phyloP scores from a whole-genome alignment of 2,113 vertebrate species.

The Perca fluviatilis region DNA sequence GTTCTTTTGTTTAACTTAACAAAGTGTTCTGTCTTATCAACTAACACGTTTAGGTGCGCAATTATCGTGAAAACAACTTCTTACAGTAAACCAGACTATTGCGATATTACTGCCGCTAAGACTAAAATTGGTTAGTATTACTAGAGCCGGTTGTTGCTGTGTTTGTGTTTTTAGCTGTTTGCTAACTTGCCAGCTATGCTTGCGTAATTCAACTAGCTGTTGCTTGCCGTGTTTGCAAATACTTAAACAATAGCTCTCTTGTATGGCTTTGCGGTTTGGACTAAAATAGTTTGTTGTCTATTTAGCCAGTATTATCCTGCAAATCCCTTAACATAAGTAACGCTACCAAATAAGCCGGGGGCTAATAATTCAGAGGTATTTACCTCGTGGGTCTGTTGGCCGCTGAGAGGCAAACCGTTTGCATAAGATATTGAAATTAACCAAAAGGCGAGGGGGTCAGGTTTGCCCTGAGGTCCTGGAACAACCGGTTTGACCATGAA shows the following conservation, averaged over 20 bases:
- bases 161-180: slow-evolving; percentile 69
- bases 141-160: slow-evolving; percentile 13
- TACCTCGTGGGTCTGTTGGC: not conserved
- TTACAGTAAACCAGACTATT: fast-evolving
- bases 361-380: slow-evolving; percentile 37
- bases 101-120: fast-evolving
- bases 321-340: slow-evolving; percentile 9
- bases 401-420: not conserved
- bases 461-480: slow-evolving; percentile 28
- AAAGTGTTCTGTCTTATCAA: not conserved
- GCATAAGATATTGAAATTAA: not conserved
- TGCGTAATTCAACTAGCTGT: slow-evolving; percentile 47
- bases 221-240: not conserved
- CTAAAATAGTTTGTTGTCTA: slow-evolving; percentile 13
- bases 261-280: slow-evolving; percentile 22
- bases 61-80: fast-evolving
- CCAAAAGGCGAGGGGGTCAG: slow-evolving; percentile 50
- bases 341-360: not conserved
- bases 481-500: slow-evolving; percentile 59
- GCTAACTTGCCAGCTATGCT: slow-evolving; percentile 52
- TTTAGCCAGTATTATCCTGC: not conserved
- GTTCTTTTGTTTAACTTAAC: slow-evolving; percentile 61
- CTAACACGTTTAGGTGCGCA: fast-evolving
- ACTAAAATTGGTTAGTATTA: not conserved
- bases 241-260: slow-evolving; percentile 49